Percentiles rank a stretch among this genome's conserved stretches.
These are phyloP conservation scores for Cephus nigrinus DNA, from an alignment of 2,888 invertebrate species.

Conservation along the genomic window DNA sequence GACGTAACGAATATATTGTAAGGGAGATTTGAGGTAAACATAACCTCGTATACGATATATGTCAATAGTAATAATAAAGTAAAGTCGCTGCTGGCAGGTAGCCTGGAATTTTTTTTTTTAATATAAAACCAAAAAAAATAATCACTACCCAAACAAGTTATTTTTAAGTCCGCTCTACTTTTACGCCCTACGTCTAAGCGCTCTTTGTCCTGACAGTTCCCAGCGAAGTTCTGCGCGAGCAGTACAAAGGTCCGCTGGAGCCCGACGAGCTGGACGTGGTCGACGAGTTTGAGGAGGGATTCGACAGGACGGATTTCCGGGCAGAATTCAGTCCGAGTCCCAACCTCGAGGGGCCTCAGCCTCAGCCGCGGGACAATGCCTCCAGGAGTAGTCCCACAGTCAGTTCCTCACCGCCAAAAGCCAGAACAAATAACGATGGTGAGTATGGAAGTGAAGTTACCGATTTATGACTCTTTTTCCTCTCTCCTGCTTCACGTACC, in stretches of 20 bases:
- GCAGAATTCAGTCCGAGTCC: constrained; percentile 66
- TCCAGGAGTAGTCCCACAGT: constrained; percentile 56
- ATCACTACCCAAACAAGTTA: neutral
- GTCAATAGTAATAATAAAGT: neutral
- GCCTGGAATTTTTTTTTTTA: too few species aligned
- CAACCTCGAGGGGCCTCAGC: constrained; percentile 62
- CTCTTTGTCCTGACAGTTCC: constrained; percentile 73
- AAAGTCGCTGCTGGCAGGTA: neutral
- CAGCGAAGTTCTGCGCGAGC: constrained; percentile 83
- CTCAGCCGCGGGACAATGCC: constrained; percentile 56
- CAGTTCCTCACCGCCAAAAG: constrained; percentile 60
- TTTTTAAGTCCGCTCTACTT: neutral
- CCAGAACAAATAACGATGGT: constrained; percentile 62
- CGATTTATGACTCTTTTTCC: constrained; percentile 5
- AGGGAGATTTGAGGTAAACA: neutral
- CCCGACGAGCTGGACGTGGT: constrained; percentile 75
- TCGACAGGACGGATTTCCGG: constrained; percentile 66
- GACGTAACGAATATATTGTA: neutral
- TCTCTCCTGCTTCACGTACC: neutral
- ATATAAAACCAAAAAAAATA: neutral
- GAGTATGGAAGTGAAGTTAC: constrained; percentile 31
- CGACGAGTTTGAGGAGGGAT: constrained; percentile 65
- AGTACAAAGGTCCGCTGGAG: constrained; percentile 83
- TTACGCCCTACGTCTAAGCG: too few species aligned
- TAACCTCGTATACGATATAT: neutral